Evolutionary conservation across 2,888 invertebrate species (phyloP).

Genomic region (Drosophila tanythrix): DNA sequence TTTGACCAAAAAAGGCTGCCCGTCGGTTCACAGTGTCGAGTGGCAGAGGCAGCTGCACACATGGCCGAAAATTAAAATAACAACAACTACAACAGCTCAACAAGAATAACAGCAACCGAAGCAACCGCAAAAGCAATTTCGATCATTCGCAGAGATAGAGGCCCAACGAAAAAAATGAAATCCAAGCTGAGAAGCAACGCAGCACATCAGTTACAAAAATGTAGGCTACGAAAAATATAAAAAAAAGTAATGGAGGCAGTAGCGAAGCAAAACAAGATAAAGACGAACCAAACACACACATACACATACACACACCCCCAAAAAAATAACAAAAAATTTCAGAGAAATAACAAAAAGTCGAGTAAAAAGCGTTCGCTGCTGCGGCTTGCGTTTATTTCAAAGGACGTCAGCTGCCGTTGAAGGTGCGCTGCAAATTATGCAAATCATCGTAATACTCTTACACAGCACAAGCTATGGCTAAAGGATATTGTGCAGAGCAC

Average conservation of each 20-base stretch:
- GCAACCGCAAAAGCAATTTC: constrained; percentile 82
- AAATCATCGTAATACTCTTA: constrained; percentile 82
- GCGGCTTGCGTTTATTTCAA: constrained; percentile 47
- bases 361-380: constrained; percentile 24
- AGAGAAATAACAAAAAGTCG: constrained; percentile 20
- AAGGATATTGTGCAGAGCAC: constrained; percentile 68
- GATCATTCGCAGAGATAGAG: constrained; percentile 77
- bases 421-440: constrained; percentile 82
- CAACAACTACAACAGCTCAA: constrained; percentile 54
- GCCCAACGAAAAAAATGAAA: constrained; percentile 37
- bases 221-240: constrained; percentile 55
- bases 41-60: constrained; percentile 62
- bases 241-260: constrained; percentile 34
- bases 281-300: constrained; percentile 45
- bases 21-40: constrained; percentile 20
- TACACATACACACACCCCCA: constrained; percentile 8
- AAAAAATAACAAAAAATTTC: constrained; percentile 13
- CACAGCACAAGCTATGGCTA: constrained; percentile 59
- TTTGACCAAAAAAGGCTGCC: constrained; percentile 41
- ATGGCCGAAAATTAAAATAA: constrained; percentile 75
- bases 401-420: constrained; percentile 50
- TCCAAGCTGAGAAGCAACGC: constrained; percentile 64
- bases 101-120: constrained; percentile 30
- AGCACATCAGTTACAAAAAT: constrained; percentile 79
- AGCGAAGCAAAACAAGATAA: constrained; percentile 66